Evolutionary conservation across 2,797 vertebrate species (phyloP), one percentile per base, ranked within the genome.

Genomic region (Takifugu rubripes): DNA sequence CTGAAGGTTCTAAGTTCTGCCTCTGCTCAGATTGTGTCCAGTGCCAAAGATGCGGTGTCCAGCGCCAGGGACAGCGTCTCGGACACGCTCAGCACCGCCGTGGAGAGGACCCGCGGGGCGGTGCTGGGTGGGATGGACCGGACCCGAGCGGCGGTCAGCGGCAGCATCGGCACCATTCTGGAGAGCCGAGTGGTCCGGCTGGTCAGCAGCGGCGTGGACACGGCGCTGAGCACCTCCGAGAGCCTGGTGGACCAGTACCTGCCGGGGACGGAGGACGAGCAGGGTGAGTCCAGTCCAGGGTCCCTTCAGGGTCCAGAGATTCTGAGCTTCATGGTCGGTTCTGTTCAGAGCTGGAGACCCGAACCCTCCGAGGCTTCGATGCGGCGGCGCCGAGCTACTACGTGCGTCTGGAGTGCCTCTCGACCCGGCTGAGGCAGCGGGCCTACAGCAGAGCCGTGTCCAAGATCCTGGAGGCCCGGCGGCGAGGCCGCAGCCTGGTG

Each of bases 211-310:
- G 79, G 94, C 0, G 78, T 96, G 66, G 91, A 95, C 72, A 90
- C 86, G 1, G 95, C 94, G 0, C 90, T 98, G 54, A 92, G 84
- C 31, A 93, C 83, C 8, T 97, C 95, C 0, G 96, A 99, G 83
- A 87, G 69, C 5, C 86, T 97, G 66, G 88, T 99, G 74, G 95
- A 99, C 58, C 93, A 92, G 51, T 97, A 95, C 58, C 89, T 98
- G 25, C 96, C 95, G 24, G 84, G 92, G 69, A 91, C 92, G 0
- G 90, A 94, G 75, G 90, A 92, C 11, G 93, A 94, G 48, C 68
- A 93, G 67, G 94, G 96, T 97, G 88, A 93, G 84, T 17, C 42
- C n/a, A 33, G 15, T 25, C 25, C 8, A 33, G 31, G 11, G 0
- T 12, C 11, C 8, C 36, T 5, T 14, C 17, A 21, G n/a, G 49